Base-by-base conservation (phyloP, 2,888 invertebrate species). In the Macrophya annulata region DNA sequence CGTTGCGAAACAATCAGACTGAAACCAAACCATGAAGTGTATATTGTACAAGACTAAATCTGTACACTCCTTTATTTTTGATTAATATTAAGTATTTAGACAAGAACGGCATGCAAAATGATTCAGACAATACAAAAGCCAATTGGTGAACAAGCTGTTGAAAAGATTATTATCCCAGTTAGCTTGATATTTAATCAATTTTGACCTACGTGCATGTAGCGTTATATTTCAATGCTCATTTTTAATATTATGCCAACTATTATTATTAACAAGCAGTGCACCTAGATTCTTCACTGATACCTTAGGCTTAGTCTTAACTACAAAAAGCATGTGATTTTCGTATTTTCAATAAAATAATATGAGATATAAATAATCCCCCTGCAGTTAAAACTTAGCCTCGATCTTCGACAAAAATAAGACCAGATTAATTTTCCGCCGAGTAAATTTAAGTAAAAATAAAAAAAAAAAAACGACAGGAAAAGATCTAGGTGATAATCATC, bases 401-500 rank as follows among this genome's bases (percentile, higher is more conserved):
- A 68, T 68, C 25, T 62, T 21, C 9, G 25, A 21, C 62, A 62
- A 21, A 62, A 62, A 62, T 62, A 12, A 25, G 62, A 21, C 62
- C 12, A 4, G 62, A 10, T 25, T 21, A 9, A n/a, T 43, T 72
- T n/a, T n/a, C 62, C 62, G 62, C 62, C 45, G 45, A 82, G 45
- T 5, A 25, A 65, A 71, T 48, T 17, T 43, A 79, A 68, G 51
- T n/a, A 55, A 59, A 40, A 40, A 62, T 25, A 62, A 62, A 40
- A 43, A 21, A 40, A 9, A 43, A 40, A 72, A 72, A 40, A 21
- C 37, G 43, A 76, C n/a, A 45, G 43, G 6, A 88, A 88, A 88
- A 90, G 89, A 90, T 87, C 89, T 90, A 90, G 82, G 85, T 88
- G 85, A 87, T 89, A 89, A 88, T 45, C 71, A 76, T 95, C 94